phyloP scores from a whole-genome alignment of 2,113 vertebrate genomes.

The Trichechus manatus region DNA sequence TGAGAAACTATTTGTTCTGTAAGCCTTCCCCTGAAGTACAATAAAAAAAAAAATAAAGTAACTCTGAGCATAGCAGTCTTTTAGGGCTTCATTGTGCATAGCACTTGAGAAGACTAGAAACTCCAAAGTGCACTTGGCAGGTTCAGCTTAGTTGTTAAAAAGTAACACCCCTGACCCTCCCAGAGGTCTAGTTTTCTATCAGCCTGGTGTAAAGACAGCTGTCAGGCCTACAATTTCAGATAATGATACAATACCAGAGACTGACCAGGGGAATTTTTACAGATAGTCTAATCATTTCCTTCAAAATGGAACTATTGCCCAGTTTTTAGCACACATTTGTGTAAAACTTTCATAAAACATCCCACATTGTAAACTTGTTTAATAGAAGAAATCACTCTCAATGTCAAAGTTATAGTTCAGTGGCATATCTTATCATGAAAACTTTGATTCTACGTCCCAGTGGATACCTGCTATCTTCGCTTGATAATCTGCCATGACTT shows the following conservation, averaged over 20 bases:
- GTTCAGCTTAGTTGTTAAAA: background rate
- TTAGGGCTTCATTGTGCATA: background rate
- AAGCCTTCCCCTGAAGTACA: too few relatives aligned
- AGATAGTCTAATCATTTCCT: background rate
- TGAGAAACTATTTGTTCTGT: too few relatives aligned
- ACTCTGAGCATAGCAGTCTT: background rate
- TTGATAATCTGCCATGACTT: conserved; percentile 60
- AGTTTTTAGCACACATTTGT: background rate
- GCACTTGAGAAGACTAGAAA: background rate
- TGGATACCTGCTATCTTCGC: conserved; percentile 61
- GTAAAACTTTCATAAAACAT: background rate
- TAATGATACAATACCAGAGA: background rate
- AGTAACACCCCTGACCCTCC: background rate
- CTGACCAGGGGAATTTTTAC: background rate
- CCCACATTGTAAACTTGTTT: conserved; percentile 14
- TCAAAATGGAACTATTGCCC: background rate
- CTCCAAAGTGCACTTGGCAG: background rate
- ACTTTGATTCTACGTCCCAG: conserved; percentile 66
- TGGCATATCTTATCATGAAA: conserved; percentile 30
- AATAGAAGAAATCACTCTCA: conserved; percentile 43
- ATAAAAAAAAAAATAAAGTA: too few relatives aligned
- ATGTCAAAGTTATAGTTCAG: background rate
- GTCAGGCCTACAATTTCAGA: background rate
- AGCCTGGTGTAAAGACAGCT: background rate
- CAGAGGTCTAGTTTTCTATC: background rate